Evolutionary conservation across 2,797 vertebrate genomes (phyloP).

Genomic region (Champsocephalus esox): DNA sequence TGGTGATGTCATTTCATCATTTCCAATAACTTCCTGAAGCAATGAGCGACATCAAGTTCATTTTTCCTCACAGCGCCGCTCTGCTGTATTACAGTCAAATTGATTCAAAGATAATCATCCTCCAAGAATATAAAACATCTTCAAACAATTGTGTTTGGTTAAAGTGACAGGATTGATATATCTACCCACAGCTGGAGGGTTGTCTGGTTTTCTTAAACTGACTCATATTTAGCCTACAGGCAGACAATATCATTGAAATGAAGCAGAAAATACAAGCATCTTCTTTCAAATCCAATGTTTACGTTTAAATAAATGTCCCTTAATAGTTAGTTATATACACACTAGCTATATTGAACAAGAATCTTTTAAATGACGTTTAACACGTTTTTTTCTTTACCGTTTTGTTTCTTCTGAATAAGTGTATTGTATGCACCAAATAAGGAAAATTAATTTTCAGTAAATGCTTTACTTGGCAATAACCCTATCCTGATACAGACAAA

Average conservation of each 20-base stretch:
- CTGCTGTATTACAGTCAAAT: neutral
- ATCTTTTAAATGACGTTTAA: too few relatives aligned
- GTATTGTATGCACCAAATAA: too few relatives aligned
- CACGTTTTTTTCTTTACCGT: too few relatives aligned
- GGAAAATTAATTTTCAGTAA: too few relatives aligned
- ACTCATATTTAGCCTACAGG: neutral
- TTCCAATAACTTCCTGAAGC: conserved; percentile 55
- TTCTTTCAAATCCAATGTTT: neutral
- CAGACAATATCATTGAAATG: neutral
- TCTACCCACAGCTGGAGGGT: neutral
- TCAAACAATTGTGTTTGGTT: neutral
- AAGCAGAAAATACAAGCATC: neutral
- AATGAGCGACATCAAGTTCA: conserved; percentile 32
- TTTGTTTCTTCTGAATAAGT: too few relatives aligned
- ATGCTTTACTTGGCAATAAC: too few relatives aligned
- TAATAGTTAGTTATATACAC: too few relatives aligned
- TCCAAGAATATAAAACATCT: neutral
- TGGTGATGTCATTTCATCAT: conserved; percentile 70
- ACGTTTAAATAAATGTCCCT: too few relatives aligned
- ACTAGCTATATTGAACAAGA: too few relatives aligned
- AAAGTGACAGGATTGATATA: neutral
- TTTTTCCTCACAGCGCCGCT: conserved; percentile 31
- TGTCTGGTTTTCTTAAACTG: neutral
- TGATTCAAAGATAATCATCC: neutral
- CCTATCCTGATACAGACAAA: too few relatives aligned